Evolutionary conservation across 2,113 vertebrate species (phyloP).

Genomic region (Catharus fuscescens): DNA sequence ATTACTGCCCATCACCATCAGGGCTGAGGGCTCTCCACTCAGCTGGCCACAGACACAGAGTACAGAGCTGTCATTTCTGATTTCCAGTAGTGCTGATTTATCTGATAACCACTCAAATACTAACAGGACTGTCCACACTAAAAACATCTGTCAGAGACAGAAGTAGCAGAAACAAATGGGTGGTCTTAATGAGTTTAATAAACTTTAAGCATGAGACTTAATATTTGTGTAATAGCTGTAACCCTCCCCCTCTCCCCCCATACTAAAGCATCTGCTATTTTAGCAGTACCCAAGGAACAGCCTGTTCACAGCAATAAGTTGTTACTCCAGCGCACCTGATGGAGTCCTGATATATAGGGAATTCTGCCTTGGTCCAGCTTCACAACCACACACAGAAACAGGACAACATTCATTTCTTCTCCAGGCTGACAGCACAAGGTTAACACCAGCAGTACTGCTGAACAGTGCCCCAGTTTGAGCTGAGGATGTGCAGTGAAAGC

Average conservation of each 20-base stretch:
- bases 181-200: not conserved
- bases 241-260: too few species aligned
- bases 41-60: not conserved
- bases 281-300: not conserved
- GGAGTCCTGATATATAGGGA: not conserved
- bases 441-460: constrained; percentile 18
- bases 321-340: not conserved
- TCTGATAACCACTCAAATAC: not conserved
- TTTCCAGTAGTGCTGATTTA: not conserved
- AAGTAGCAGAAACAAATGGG: not conserved
- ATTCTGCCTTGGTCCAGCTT: not conserved
- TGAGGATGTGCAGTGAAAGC: constrained; percentile 47
- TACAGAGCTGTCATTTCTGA: not conserved
- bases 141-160: not conserved
- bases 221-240: not conserved
- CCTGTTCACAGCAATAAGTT: not conserved
- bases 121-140: not conserved
- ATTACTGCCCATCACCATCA: not conserved
- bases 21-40: not conserved
- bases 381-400: not conserved
- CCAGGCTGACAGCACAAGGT: constrained; percentile 25
- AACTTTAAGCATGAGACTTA: not conserved
- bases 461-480: constrained; percentile 60
- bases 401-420: not conserved
- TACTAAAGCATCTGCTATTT: not conserved